Conservation (phyloP, 2,888 invertebrate genomes). For the Agriopis marginaria region DNA sequence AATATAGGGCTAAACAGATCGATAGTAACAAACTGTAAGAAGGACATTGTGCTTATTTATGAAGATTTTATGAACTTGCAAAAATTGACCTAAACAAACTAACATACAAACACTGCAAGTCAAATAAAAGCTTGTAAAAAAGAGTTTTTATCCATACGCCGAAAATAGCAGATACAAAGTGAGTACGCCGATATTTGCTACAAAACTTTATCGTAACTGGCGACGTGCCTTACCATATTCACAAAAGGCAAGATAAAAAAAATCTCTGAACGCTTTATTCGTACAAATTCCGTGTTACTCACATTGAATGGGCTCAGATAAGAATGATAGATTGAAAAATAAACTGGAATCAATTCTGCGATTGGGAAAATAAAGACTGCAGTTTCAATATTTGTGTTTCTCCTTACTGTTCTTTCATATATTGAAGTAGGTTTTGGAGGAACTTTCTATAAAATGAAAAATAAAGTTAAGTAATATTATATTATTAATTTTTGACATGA, state of each 20-base stretch:
- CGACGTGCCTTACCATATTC: slow-evolving; percentile 32
- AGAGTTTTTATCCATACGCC: slow-evolving; percentile 5
- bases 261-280: slow-evolving; percentile 35
- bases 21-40: too few relatives aligned
- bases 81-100: too few relatives aligned
- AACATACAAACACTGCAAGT: too few relatives aligned
- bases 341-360: slow-evolving; percentile 56
- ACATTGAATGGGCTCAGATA: slow-evolving; percentile 49
- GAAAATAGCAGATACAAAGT: slow-evolving; percentile 20
- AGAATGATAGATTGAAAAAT: slow-evolving; percentile 56
- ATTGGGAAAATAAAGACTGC: slow-evolving; percentile 44
- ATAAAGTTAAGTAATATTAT: neutral
- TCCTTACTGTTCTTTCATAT: slow-evolving; percentile 24
- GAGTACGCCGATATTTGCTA: slow-evolving; percentile 28
- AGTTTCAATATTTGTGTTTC: slow-evolving; percentile 35
- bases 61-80: too few relatives aligned
- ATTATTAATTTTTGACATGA: too few relatives aligned
- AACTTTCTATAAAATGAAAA: slow-evolving; percentile 14
- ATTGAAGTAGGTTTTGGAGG: slow-evolving; percentile 12
- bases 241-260: slow-evolving; percentile 38
- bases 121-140: neutral
- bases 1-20: too few relatives aligned
- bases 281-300: slow-evolving; percentile 47
- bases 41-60: too few relatives aligned
- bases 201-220: slow-evolving; percentile 34